Conservation (phyloP, 2,888 invertebrate species). For the Drosophila paramelanica region DNA sequence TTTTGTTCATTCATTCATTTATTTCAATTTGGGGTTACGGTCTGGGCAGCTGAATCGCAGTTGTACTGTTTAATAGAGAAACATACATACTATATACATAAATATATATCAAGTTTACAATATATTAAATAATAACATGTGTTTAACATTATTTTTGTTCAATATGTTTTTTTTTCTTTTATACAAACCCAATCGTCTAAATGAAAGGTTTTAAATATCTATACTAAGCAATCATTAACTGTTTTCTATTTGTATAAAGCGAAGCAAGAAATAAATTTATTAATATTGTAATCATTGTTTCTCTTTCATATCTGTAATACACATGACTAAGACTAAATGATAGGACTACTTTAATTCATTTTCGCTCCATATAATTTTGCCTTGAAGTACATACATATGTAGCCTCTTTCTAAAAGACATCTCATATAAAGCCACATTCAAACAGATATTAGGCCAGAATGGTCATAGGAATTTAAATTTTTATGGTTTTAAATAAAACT, state of each 20-base stretch:
- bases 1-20: conserved; percentile 22
- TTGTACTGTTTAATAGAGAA: conserved; percentile 31
- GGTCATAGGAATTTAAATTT: too few relatives aligned
- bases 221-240: conserved; percentile 70
- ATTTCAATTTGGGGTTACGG: conserved; percentile 42
- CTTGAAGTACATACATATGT: too few relatives aligned
- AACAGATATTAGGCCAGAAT: too few relatives aligned
- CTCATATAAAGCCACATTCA: too few relatives aligned
- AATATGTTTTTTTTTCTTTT: conserved; percentile 21
- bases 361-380: too few relatives aligned
- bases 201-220: conserved; percentile 47
- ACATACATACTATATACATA: conserved; percentile 29
- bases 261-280: conserved; percentile 58
- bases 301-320: not conserved
- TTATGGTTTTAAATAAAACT: too few relatives aligned
- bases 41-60: conserved; percentile 27
- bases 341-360: too few relatives aligned
- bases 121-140: conserved; percentile 22
- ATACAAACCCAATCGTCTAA: conserved; percentile 31
- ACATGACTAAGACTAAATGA: too few relatives aligned
- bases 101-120: conserved; percentile 24
- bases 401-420: too few relatives aligned
- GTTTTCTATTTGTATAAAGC: conserved; percentile 79
- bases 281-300: conserved; percentile 36
- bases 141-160: conserved; percentile 33